These are phyloP conservation scores for Varecia variegata DNA, from an alignment of 2,797 vertebrate genomes.

Conservation along the genomic window DNA sequence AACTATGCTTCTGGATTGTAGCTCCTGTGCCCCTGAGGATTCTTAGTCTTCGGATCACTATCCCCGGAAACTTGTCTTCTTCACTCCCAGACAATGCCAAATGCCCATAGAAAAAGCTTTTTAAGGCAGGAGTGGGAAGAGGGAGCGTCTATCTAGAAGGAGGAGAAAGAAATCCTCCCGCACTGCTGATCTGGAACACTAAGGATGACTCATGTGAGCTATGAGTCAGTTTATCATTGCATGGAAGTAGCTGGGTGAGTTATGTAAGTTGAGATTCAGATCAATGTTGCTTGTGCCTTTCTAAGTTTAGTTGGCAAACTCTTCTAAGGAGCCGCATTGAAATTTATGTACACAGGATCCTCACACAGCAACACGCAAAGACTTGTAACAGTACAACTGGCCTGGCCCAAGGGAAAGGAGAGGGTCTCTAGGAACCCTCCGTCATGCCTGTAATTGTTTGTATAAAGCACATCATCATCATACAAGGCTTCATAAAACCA, in stretches of 20 bases:
- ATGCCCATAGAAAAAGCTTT: background rate
- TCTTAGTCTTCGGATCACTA: background rate
- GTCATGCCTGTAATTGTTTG: background rate
- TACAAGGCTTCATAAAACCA: background rate
- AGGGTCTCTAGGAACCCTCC: background rate
- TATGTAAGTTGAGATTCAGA: background rate
- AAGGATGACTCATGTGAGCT: constrained; percentile 30
- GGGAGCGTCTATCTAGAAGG: background rate
- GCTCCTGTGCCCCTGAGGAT: background rate
- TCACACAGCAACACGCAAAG: background rate
- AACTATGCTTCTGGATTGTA: background rate
- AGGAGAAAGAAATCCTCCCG: constrained; percentile 14
- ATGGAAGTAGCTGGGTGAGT: background rate
- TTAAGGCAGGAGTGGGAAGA: background rate
- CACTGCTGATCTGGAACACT: background rate
- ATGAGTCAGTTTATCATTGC: constrained; percentile 35
- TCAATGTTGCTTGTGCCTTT: background rate
- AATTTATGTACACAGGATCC: background rate
- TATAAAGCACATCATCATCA: background rate
- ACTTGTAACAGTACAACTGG: background rate
- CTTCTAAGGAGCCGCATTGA: background rate
- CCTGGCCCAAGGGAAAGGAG: background rate
- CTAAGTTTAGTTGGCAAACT: background rate
- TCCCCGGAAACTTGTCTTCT: background rate
- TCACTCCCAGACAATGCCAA: background rate